Conservation (phyloP, 2,888 invertebrate species). For the Gonocerus acuteangulatus region DNA sequence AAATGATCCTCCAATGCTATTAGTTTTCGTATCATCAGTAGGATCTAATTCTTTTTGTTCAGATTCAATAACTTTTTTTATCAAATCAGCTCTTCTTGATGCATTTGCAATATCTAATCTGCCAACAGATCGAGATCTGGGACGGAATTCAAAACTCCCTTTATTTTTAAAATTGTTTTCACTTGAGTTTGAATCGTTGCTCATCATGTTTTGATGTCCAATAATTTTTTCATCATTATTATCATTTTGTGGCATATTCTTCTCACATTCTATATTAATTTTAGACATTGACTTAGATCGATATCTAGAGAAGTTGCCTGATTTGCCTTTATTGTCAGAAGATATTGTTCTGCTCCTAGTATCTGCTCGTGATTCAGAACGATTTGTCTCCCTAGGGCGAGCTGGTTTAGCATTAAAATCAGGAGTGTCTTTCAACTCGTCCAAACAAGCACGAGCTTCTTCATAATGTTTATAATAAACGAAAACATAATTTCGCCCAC, state of each 20-base stretch:
- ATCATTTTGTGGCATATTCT: neutral
- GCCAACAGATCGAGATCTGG: constrained; percentile 13
- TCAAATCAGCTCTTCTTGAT: constrained; percentile 1
- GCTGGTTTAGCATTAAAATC: constrained; percentile 22
- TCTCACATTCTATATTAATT: neutral
- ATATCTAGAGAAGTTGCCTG: neutral
- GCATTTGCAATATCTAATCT: constrained; percentile 8
- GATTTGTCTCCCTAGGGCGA: constrained; percentile 8
- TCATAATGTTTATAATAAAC: constrained; percentile 20
- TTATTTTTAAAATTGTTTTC: neutral
- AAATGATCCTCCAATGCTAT: too few relatives aligned
- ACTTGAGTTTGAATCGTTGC: neutral
- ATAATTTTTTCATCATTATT: neutral
- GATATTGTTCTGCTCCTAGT: constrained; percentile 9
- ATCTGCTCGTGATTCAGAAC: neutral
- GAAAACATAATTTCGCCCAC: constrained; percentile 6
- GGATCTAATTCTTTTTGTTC: neutral
- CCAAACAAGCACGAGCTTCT: constrained; percentile 16
- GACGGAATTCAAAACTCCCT: neutral
- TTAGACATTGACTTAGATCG: neutral
- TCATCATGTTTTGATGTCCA: neutral
- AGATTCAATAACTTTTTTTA: constrained; percentile 8
- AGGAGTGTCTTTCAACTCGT: neutral
- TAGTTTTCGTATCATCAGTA: neutral
- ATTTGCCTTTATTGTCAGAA: neutral